These are phyloP conservation scores for Ceyx cyanopectus DNA, from an alignment of 2,113 vertebrate genomes.

Conservation along the genomic window DNA sequence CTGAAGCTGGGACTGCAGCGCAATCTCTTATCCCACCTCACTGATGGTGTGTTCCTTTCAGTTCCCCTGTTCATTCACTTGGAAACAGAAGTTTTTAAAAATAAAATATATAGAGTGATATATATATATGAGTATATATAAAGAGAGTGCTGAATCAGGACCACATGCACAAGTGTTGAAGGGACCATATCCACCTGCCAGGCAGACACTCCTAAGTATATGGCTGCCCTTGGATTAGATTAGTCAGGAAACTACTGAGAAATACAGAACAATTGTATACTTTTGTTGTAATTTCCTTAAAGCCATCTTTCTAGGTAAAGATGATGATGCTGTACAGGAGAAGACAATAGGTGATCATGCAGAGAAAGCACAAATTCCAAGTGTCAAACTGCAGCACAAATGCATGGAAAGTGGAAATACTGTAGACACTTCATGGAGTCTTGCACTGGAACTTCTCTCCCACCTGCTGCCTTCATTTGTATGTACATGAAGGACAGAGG, in stretches of 20 bases:
- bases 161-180: not conserved
- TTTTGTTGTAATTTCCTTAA: not conserved
- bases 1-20: not conserved
- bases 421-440: not conserved
- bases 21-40: not conserved
- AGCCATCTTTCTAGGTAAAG: not conserved
- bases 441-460: not conserved
- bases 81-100: not conserved
- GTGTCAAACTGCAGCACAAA: not conserved
- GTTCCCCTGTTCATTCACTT: not conserved
- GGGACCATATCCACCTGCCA: not conserved
- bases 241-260: not conserved
- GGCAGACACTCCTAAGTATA: not conserved
- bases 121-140: no score
- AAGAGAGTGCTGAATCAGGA: not conserved
- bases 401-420: not conserved
- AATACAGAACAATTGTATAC: not conserved
- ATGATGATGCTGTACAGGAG: not conserved
- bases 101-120: no score
- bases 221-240: not conserved
- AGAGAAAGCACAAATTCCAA: not conserved
- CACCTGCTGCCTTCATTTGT: not conserved
- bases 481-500: not conserved
- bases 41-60: not conserved
- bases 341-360: not conserved